A percentile compares a stretch with the other conserved stretches of the same genome.
Evolutionary conservation across 2,888 invertebrate genomes (phyloP).

Genomic region (Creontiades dilutus): DNA sequence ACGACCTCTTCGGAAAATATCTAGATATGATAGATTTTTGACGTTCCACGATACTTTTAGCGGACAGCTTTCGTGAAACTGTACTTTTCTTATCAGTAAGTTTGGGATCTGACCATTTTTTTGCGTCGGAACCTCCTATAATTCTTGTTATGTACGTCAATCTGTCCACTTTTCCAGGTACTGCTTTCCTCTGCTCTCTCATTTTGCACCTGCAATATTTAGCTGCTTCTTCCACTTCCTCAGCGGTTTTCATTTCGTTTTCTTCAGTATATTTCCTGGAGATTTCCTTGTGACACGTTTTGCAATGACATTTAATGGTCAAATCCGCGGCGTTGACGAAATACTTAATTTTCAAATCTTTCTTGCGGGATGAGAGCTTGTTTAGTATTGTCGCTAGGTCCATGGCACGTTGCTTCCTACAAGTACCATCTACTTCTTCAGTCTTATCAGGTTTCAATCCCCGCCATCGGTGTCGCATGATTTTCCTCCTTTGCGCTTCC

Average conservation of each 20-base stretch:
- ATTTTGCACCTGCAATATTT: slow-evolving; percentile 40
- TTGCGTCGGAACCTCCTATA: not conserved
- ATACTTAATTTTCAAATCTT: slow-evolving; percentile 41
- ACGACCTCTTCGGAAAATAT: slow-evolving; percentile 6
- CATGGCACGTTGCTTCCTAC: not conserved
- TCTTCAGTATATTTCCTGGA: not conserved
- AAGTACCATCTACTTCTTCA: not conserved
- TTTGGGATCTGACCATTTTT: not conserved
- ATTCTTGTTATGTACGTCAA: slow-evolving; percentile 56
- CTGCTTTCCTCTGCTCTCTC: not conserved
- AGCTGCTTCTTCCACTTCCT: not conserved
- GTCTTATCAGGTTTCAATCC: not conserved
- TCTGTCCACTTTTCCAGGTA: not conserved
- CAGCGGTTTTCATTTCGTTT: not conserved
- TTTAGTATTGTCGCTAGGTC: not conserved
- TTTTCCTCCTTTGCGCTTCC: not conserved
- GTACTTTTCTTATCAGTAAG: slow-evolving; percentile 12
- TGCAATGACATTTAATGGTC: slow-evolving; percentile 36
- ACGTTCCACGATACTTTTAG: slow-evolving; percentile 47
- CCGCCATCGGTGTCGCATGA: not conserved
- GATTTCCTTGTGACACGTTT: slow-evolving; percentile 18
- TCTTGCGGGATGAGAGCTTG: not conserved
- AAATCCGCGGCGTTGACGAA: slow-evolving; percentile 46
- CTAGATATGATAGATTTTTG: slow-evolving; percentile 63
- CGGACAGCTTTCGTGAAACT: slow-evolving; percentile 22